Base-by-base conservation (phyloP, 2,888 invertebrate species). In the Diaphora mendica region DNA sequence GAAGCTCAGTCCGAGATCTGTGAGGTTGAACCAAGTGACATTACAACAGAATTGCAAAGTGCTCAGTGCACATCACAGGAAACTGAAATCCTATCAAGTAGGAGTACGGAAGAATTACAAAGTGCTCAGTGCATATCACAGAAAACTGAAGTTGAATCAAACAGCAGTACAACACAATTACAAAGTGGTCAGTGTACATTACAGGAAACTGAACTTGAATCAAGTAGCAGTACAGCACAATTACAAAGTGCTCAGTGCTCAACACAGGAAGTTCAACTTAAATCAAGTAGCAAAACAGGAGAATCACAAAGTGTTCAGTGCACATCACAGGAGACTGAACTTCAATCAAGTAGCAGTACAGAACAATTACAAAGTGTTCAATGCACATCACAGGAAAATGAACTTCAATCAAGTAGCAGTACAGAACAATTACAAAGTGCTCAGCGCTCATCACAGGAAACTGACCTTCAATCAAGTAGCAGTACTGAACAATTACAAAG, bases 31-130 rank as follows among this genome's bases (percentile, higher is more conserved):
- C 35, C 64, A 44, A 62, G 55, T 23, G n/a, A 48, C 42, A 59
- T 30, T 33, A 65, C 65, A 30, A 20, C 13, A 23, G 33, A 64
- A 72, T 68, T 55, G 51, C 35, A 44, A 72, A 72, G 64, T 5
- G 17, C 23, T 48, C 44, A 35, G 23, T 23, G 62, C 33, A n/a
- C 15, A 68, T 48, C 48, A 11, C 42, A 64, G 20, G 39, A 15
- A 26, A 39, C 11, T 64, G 51, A 68, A 0, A 8, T 65, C 8
- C 30, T 33, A 44, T 42, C 55, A 30, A 51, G 51, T 3, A 55
- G 26, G 11, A 11, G 11, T 39, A 48, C 23, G 20, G 13, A 17
- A 15, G 23, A 72, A 72, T 68, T 51, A 51, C 35, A 33, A 72
- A 72, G 68, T 5, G n/a, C 23, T 48, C 42, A 44, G 30, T 23